Base-by-base conservation (phyloP, 2,888 invertebrate genomes). In the Synergus japonicus region DNA sequence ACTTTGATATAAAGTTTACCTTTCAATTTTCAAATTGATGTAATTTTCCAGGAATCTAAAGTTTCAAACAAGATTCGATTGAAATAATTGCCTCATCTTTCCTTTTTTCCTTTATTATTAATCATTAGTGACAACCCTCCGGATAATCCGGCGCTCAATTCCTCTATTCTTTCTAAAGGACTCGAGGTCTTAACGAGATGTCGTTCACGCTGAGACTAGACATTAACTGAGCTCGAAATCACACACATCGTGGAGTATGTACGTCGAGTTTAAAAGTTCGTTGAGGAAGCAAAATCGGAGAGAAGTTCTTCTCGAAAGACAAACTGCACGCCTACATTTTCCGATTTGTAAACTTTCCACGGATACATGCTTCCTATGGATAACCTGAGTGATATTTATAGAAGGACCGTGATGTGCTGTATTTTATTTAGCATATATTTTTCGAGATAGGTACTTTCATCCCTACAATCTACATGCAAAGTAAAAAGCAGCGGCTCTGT, bases 121-220 rank as follows among this genome's bases (percentile, higher is more conserved):
- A 46, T 67, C 67, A 44, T 13, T 18, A 44, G 67, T 46, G 67
- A 46, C 22, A 67, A 67, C 43, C 44, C 44, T 46, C 22, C 22
- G 12, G 67, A 67, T 67, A 67, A 67, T 67, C 67, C 44, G 18
- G 18, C 7, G 5, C 15, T 65, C 44, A 66, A 43, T 66, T 66
- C 41, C 18, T n/a, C 18, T 18, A 22, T 49, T 69, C 49, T 49
- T 18, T 69, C 44, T 37, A 69, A 29, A 29, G n/a, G 15, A 46
- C 46, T 29, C 15, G 69, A 69, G 29, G 29, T 49, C 22, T 65
- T 69, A 69, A 69, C 69, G 69, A 69, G 69, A 69, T 69, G 46
- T 69, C 69, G 69, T 49, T 69, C 67, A 67, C 22, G 46, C 67
- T 44, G 49, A 22, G 69, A 49, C 49, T 69, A 49, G 46, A 69